These are phyloP conservation scores for Netelia melanura DNA, from an alignment of 2,888 invertebrate genomes.

Conservation along the genomic window DNA sequence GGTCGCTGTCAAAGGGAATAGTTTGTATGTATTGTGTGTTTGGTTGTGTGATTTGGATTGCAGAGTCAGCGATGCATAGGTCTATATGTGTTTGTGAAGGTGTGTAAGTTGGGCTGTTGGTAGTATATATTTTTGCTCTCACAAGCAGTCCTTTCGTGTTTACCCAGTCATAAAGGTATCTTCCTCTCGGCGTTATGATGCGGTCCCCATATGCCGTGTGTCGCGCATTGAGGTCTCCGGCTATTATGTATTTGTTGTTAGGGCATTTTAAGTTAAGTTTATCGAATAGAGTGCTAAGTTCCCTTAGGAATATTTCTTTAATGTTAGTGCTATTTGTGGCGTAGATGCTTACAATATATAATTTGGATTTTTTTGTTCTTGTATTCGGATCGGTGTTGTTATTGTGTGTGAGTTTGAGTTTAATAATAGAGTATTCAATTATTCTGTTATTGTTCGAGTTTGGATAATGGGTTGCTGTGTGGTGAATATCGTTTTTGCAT, in stretches of 20 bases:
- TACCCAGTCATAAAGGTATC: constrained; percentile 37
- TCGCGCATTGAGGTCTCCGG: constrained; percentile 37
- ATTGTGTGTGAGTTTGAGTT: constrained; percentile 27
- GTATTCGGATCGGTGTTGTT: constrained; percentile 16
- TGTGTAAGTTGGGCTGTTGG: background rate
- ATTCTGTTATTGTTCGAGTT: constrained; percentile 8
- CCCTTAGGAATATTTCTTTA: constrained; percentile 20
- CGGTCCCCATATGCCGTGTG: constrained; percentile 13
- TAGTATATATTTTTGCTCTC: background rate
- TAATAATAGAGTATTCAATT: constrained; percentile 62
- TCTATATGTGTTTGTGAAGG: constrained; percentile 32
- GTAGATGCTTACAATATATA: constrained; percentile 63
- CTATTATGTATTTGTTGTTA: constrained; percentile 31
- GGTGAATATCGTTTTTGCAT: constrained; percentile 63
- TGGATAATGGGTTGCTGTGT: constrained; percentile 35
- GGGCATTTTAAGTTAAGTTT: constrained; percentile 16
- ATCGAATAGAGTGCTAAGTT: constrained; percentile 13
- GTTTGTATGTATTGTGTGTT: constrained; percentile 15
- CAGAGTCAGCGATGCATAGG: constrained; percentile 34
- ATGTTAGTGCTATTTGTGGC: constrained; percentile 42
- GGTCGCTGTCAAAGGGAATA: constrained; percentile 52
- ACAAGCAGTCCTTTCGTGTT: background rate
- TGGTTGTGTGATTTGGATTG: background rate
- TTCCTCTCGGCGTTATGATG: constrained; percentile 20
- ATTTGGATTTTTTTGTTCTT: too few species aligned